A percentile compares a stretch with the other conserved stretches of the same genome.
These are phyloP conservation scores for Bos javanicus DNA, from an alignment of 2,113 vertebrate species.

Conservation along the genomic window DNA sequence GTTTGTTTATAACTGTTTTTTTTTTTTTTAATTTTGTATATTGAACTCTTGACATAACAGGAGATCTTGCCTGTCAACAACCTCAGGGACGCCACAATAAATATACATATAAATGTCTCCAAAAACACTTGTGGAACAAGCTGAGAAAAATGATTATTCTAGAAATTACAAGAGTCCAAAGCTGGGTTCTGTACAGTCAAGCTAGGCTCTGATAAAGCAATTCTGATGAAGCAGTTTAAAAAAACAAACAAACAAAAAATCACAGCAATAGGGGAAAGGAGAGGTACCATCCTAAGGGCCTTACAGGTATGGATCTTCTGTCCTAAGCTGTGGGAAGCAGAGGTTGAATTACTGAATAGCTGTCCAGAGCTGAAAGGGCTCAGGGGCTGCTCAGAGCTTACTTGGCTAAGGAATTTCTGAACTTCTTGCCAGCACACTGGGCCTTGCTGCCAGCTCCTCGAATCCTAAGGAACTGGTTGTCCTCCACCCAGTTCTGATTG, in stretches of 20 bases:
- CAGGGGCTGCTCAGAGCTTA: constrained; percentile 45
- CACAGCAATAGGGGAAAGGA: neutral
- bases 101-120: constrained; percentile 44
- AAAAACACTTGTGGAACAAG: constrained; percentile 8
- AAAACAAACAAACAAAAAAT: neutral
- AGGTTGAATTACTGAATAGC: constrained; percentile 29
- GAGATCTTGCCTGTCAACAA: constrained; percentile 48
- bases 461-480: constrained; percentile 87
- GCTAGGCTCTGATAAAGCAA: neutral
- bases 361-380: constrained; percentile 51
- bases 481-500: constrained; percentile 90
- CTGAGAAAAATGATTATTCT: neutral
- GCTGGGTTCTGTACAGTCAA: neutral
- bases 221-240: constrained; percentile 64
- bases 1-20: neutral
- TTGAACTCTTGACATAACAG: constrained; percentile 39
- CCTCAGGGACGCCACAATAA: constrained; percentile 43
- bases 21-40: constrained; percentile 59
- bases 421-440: constrained; percentile 87
- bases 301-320: constrained; percentile 18
- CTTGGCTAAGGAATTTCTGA: constrained; percentile 85
- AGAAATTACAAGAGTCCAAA: constrained; percentile 40
- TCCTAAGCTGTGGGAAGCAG: constrained; percentile 54
- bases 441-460: constrained; percentile 91
- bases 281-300: neutral